phyloP scores from a whole-genome alignment of 1,140 invertebrate species.

The Drosophila persimilis region DNA sequence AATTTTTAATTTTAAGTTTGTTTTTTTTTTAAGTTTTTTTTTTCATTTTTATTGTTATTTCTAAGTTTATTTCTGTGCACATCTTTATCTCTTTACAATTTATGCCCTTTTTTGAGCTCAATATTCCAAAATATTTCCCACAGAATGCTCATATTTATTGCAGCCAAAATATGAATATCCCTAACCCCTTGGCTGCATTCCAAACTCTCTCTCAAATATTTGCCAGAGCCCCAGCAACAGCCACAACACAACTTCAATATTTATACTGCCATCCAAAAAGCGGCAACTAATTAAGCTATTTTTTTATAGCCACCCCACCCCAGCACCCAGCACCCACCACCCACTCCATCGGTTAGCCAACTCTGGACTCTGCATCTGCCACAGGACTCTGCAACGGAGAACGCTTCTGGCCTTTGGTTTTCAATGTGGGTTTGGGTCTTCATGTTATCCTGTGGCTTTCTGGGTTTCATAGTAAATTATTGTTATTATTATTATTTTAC shows the following conservation, averaged over 20 bases:
- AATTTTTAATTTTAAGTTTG: too few relatives aligned
- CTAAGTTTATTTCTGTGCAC: too few relatives aligned
- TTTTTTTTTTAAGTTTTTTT: too few relatives aligned
- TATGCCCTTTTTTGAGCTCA: not conserved
- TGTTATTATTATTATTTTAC: slow-evolving; percentile 69
- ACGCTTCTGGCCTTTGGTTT: slow-evolving; percentile 12
- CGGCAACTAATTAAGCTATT: slow-evolving; percentile 67
- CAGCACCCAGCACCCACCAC: too few relatives aligned
- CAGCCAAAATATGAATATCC: slow-evolving; percentile 3
- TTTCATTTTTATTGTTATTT: too few relatives aligned
- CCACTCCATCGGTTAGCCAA: slow-evolving; percentile 54
- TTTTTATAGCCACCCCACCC: slow-evolving; percentile 45
- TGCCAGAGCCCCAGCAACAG: slow-evolving; percentile 46
- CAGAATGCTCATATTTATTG: slow-evolving; percentile 23
- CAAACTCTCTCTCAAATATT: slow-evolving; percentile 44
- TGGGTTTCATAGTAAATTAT: slow-evolving; percentile 69
- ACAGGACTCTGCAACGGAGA: slow-evolving; percentile 33
- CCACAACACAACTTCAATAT: slow-evolving; percentile 39
- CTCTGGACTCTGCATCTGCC: slow-evolving; percentile 16
- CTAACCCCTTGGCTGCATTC: slow-evolving; percentile 9
- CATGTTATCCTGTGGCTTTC: slow-evolving; percentile 63
- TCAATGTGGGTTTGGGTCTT: slow-evolving; percentile 25
- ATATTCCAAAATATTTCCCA: slow-evolving; percentile 1
- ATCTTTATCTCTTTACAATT: too few relatives aligned
- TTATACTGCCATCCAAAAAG: slow-evolving; percentile 38